A percentile compares a stretch with the other conserved stretches of the same genome.
phyloP scores from a whole-genome alignment of 2,888 invertebrate species.

The Oasisia sp. region DNA sequence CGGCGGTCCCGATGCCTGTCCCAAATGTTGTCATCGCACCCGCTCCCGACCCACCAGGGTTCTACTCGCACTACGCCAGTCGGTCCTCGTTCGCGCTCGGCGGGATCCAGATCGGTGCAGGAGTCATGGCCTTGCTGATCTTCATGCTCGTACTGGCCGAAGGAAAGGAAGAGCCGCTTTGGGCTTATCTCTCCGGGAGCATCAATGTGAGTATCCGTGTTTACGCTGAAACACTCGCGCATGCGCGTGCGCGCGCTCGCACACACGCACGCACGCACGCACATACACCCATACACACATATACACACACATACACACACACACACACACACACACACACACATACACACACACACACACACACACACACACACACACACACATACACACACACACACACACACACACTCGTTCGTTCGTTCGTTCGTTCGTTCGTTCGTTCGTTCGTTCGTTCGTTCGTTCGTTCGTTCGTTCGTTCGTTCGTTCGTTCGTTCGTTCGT shows the following conservation, averaged over 20 bases:
- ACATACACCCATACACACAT: background rate
- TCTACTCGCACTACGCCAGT: background rate
- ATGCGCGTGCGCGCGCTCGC: background rate
- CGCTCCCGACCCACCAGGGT: background rate
- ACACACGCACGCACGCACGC: background rate
- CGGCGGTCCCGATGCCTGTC: background rate
- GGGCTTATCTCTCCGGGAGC: too few species aligned
- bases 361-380: too few species aligned
- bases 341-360: too few species aligned
- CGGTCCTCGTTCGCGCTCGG: background rate
- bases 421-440: too few species aligned
- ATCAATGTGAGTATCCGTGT: too few species aligned
- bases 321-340: too few species aligned
- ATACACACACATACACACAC: background rate
- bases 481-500: too few species aligned
- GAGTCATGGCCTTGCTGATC: background rate
- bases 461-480: too few species aligned
- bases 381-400: too few species aligned
- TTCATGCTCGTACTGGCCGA: background rate
- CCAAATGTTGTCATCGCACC: background rate
- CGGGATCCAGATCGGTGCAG: background rate
- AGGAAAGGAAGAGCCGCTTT: too few species aligned
- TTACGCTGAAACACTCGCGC: background rate
- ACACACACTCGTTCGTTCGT: too few species aligned
- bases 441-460: too few species aligned